phyloP scores from a whole-genome alignment of 2,797 vertebrate genomes.

The Lithobates sylvaticus region DNA sequence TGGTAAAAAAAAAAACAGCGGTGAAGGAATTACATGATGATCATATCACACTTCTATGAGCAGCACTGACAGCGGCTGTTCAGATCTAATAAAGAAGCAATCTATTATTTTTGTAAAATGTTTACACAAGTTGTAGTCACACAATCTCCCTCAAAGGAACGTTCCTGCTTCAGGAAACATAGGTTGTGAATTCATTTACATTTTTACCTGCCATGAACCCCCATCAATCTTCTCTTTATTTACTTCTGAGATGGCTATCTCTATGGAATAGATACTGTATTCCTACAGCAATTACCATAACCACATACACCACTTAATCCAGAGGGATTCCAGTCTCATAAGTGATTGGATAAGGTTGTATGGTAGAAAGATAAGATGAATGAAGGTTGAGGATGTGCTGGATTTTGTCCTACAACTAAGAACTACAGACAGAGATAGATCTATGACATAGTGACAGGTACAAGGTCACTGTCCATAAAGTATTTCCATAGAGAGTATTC shows the following conservation, averaged over 20 bases:
- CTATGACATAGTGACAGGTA: too few relatives aligned
- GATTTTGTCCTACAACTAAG: too few relatives aligned
- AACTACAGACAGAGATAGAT: too few relatives aligned
- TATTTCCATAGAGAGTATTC: too few relatives aligned
- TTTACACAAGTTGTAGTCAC: constrained; percentile 4
- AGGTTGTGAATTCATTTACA: constrained; percentile 21
- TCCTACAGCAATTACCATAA: constrained; percentile 15
- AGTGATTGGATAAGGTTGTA: too few relatives aligned
- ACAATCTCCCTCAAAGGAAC: constrained; percentile 7
- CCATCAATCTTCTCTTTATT: constrained; percentile 29
- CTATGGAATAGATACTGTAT: not conserved
- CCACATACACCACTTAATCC: not conserved
- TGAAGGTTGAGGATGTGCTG: too few relatives aligned
- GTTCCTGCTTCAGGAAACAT: not conserved
- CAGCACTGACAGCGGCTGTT: constrained; percentile 14
- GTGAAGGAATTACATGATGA: not conserved
- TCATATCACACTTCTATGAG: not conserved
- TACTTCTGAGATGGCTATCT: constrained; percentile 16
- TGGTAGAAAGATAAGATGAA: too few relatives aligned
- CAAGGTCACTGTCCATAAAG: too few relatives aligned
- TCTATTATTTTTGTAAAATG: not conserved
- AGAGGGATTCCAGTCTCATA: too few relatives aligned
- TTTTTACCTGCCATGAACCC: not conserved
- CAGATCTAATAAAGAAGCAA: constrained; percentile 17
- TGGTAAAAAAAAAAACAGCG: not conserved